Evolutionary conservation across 1,140 invertebrate genomes (phyloP).

Genomic region (Uloborus diversus): DNA sequence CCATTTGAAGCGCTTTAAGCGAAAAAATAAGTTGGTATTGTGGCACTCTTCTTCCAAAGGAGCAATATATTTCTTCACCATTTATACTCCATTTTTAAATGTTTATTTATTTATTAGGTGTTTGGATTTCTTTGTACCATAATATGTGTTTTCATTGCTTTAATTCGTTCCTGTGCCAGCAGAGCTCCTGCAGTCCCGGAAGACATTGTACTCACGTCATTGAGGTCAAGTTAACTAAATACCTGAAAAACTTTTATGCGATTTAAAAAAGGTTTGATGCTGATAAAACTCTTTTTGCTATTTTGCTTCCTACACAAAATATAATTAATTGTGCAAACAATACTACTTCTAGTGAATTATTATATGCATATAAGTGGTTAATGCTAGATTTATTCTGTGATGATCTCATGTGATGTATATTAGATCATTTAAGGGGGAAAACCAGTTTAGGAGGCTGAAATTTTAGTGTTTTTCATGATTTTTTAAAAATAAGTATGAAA

Average conservation of each 20-base stretch:
- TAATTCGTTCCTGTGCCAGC: slow-evolving; percentile 39
- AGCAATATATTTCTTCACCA: too few species aligned
- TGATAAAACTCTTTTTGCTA: not conserved
- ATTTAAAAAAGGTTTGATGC: not conserved
- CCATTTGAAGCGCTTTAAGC: too few species aligned
- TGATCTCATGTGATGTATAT: too few species aligned
- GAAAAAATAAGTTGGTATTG: too few species aligned
- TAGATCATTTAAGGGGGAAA: too few species aligned
- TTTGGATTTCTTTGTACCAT: slow-evolving; percentile 45
- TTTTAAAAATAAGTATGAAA: too few species aligned
- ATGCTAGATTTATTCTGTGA: too few species aligned
- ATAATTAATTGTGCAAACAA: not conserved
- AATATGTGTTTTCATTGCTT: slow-evolving; percentile 15
- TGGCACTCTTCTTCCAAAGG: too few species aligned
- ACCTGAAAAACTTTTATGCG: not conserved
- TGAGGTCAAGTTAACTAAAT: slow-evolving; percentile 26
- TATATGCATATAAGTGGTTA: not conserved
- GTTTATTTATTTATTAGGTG: slow-evolving; percentile 12
- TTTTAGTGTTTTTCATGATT: too few species aligned
- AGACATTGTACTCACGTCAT: slow-evolving; percentile 26
- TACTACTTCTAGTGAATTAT: too few species aligned
- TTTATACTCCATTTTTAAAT: too few species aligned
- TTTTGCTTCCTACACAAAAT: not conserved
- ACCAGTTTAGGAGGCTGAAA: too few species aligned
- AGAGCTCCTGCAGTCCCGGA: slow-evolving; percentile 12